phyloP scores from a whole-genome alignment of 2,797 vertebrate genomes.

The Liparis tanakae region DNA sequence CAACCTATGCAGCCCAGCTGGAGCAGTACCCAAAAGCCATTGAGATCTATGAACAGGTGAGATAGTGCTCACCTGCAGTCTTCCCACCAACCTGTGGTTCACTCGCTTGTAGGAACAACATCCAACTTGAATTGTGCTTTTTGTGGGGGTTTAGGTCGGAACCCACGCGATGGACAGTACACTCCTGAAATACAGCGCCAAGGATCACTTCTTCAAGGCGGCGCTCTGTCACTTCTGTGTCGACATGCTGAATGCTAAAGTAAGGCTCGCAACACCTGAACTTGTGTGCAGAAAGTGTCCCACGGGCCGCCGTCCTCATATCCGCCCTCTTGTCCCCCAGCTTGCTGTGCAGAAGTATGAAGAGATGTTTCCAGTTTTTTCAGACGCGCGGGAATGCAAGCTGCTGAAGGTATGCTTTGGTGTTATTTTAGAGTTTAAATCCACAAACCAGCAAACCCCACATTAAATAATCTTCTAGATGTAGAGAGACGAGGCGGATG shows the following conservation, averaged over 20 bases:
- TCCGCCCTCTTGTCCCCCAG: conserved; percentile 45
- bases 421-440: not conserved
- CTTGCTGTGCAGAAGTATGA: conserved; percentile 84
- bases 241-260: conserved; percentile 93
- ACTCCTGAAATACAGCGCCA: conserved; percentile 93
- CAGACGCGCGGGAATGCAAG: conserved; percentile 84
- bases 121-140: not conserved
- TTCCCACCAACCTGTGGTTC: not conserved
- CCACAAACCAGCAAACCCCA: not conserved
- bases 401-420: conserved; percentile 85
- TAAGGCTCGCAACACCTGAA: conserved; percentile 29
- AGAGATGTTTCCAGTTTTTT: conserved; percentile 93
- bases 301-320: not conserved
- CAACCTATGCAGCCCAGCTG: conserved; percentile 91
- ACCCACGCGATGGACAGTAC: conserved; percentile 92
- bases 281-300: too few relatives aligned
- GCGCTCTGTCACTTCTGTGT: conserved; percentile 93
- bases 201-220: conserved; percentile 95
- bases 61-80: not conserved
- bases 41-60: conserved; percentile 94
- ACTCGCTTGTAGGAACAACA: not conserved
- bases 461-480: not conserved
- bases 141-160: conserved; percentile 82
- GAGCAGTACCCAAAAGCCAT: conserved; percentile 94
- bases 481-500: not conserved